Evolutionary conservation across 2,113 vertebrate genomes (phyloP).

Genomic region (Cyanistes caeruleus): DNA sequence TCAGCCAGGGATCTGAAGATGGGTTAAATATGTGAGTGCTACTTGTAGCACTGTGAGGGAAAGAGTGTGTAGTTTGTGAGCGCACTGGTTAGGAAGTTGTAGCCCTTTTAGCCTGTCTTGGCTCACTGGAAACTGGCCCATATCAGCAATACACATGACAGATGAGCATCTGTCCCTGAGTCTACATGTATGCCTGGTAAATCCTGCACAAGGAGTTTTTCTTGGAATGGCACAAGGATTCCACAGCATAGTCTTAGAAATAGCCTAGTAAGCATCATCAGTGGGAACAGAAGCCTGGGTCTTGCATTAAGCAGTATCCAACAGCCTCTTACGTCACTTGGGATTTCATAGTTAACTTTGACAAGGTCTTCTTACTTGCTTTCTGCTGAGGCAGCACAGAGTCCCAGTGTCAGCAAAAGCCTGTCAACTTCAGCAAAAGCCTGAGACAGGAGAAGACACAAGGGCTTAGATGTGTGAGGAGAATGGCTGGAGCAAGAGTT

Average conservation of each 20-base stretch:
- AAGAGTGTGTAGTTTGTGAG: background rate
- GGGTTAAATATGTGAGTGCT: background rate
- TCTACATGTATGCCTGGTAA: background rate
- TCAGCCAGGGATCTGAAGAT: background rate
- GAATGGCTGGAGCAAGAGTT: background rate
- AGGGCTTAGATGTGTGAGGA: background rate
- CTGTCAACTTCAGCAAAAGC: background rate
- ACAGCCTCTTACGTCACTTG: background rate
- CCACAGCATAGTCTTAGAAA: background rate
- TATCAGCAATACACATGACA: background rate
- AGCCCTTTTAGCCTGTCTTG: background rate
- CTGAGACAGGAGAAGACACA: background rate
- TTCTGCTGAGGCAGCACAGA: background rate
- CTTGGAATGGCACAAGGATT: background rate
- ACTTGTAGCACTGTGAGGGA: background rate
- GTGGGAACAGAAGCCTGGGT: background rate
- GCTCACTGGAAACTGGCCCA: background rate
- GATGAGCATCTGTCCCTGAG: background rate
- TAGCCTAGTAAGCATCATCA: background rate
- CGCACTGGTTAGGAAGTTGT: background rate
- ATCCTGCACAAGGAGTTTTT: background rate
- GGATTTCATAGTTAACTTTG: conserved; percentile 25
- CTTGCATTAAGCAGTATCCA: background rate
- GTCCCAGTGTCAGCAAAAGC: background rate
- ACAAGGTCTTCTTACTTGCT: background rate